Evolutionary conservation across 2,113 vertebrate genomes (phyloP), one percentile per base, ranked within the genome.

Genomic region (Megaceryle torquata): DNA sequence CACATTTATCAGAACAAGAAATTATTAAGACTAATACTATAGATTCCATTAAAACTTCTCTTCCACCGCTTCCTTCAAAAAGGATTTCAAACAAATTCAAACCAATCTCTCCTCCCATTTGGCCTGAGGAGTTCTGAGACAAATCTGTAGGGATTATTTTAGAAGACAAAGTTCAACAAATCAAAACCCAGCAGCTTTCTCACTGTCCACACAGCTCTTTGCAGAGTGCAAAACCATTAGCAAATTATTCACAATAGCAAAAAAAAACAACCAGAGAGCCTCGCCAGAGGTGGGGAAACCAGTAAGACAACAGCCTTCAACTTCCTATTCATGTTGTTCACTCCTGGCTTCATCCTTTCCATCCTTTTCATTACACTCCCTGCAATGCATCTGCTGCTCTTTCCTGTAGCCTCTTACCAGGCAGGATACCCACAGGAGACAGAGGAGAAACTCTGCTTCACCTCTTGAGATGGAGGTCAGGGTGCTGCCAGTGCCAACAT

Each of bases 181-280:
- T 39, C 28, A 83, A 95, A 94, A 61, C 12, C 16, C 46, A 82
- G 26, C 33, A 94, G 51, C 17, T 72, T 85, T 54, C 60, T 68
- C 60, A 44, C 51, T 37, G 46, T 3, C 1, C 43, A 76, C 41
- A 25, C 0, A 0, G 31, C 29, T 69, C 50, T 76, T 26, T 31
- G 44, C n/a, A 87, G 71, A 92, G 31, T 0, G 0, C 41, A 82
- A 75, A 82, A 53, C 54, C 41, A 65, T 26, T 46, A 31, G 33
- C 24, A 81, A 68, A 57, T 56, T 20, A 44, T 37, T 26, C 11
- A 26, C 20, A 81, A 60, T 0, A 7, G 31, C 57, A 60, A 92
- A 76, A 50, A 35, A 84, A 31, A 37, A 37, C 7, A 37, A 37
- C 37, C 3, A 85, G 16, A 79, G 51, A 14, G 3, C 14, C 21